Evolutionary conservation across 2,888 invertebrate species (phyloP), one percentile per base, ranked within the genome.

Genomic region (Gisinianus flammeolus): DNA sequence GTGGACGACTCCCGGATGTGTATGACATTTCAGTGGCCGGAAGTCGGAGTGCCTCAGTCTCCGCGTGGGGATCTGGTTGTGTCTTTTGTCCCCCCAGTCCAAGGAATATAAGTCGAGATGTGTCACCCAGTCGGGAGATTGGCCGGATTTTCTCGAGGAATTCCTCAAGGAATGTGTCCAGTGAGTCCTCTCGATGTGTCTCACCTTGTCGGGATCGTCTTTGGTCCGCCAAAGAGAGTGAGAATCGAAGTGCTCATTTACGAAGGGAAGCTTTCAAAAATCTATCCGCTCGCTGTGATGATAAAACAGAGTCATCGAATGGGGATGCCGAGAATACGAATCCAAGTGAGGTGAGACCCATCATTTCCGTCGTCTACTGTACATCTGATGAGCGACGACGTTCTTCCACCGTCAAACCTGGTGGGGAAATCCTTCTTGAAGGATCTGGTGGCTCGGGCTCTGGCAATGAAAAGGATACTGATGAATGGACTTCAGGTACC

Each of bases 1-100:
- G 89, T 0, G 89, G 89, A 0, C 83, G 86, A 22, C 83, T 86
- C 16, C 85, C 85, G 54, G 85, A 83, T 58, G 83, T 81, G 10
- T 84, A 85, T 71, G 84, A 85, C 69, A 84, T 85, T 58, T 85
- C 85, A 4, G 85, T 81, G 66, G 84, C 85, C 8, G 85, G 85
- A 28, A 83, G 83, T 77, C 79, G 85, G 66, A 86, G 85, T 74
- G 82, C 84, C 58, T 79, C 80, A n/a, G 85, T 83, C 33, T 82
- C 85, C 10, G 84, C 84, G 22, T 85, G 85, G 85, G 85, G 85
- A 31, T 85, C 85, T 24, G 85, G 84, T 6, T 85, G 85, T 80
- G 85, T 85, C 24, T 85, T 85, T 73, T 84, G 84, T 80, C 85
- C 85, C 30, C 84, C 85, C 10, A 85, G 85, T 79, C 85, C 85